Evolutionary conservation across 2,113 vertebrate species (phyloP), one percentile per base, ranked within the genome.

Genomic region (Phodopus roborovskii): DNA sequence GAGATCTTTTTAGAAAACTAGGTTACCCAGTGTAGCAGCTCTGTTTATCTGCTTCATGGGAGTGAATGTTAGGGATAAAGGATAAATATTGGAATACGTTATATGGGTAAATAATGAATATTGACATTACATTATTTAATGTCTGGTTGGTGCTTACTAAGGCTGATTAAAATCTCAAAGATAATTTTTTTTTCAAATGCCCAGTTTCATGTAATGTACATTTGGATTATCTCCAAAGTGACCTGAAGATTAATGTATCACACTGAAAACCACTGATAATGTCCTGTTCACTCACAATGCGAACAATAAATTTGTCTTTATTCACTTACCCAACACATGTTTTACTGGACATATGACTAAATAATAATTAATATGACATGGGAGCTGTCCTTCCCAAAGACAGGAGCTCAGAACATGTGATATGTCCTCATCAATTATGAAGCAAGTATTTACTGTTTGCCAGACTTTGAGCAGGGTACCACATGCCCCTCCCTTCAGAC

Each of bases 61-160:
- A 39, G 13, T 17, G 86, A 66, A 62, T n/a, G 28, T 56, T 39
- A 7, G 39, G 12, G 10, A 6, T 0, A 42, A n/a, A 20, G 36
- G 20, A 19, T 33, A 36, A 45, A n/a, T 45, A 15, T n/a, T 89
- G 48, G 39, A 53, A 90, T 60, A 33, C 79, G 86, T 94, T 68
- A 26, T 87, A 17, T 79, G 39, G 33, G 30, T 74, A 78, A 84
- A 33, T 92, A 45, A 66, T 84, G 48, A 77, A 19, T 53, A 74
- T 66, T 95, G 50, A 71, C 56, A 22, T 88, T 88, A 53, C 33
- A 91, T 91, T 88, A 88, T 3, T 91, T 88, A 53, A 53, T 91
- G 24, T 95, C 68, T 93, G n/a, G 17, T 91, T 95, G 93, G 6
- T 94, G 62, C 74, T 93, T 93, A 94, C 68, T 90, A 68, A 97